A percentile compares a stretch with the other conserved stretches of the same genome.
phyloP scores from a whole-genome alignment of 2,797 vertebrate species.

The Lepilemur ruficaudatus region DNA sequence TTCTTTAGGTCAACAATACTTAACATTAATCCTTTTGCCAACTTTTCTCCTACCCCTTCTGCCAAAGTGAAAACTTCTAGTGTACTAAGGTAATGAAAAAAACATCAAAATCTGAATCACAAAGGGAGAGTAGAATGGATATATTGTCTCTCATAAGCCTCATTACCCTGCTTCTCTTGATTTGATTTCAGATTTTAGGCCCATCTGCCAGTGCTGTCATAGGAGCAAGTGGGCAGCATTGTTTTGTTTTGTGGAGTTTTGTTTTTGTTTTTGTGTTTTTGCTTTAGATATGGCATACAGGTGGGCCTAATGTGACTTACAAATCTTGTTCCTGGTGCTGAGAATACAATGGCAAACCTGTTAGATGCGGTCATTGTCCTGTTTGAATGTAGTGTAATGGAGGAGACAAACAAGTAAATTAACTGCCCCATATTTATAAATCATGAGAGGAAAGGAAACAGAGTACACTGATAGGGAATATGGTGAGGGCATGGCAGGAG shows the following conservation, averaged over 20 bases:
- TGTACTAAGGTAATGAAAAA: background rate
- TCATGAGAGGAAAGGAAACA: background rate
- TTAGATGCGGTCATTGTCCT: background rate
- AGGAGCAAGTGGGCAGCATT: background rate
- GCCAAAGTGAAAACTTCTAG: background rate
- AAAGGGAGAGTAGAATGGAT: background rate
- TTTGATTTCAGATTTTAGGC: background rate
- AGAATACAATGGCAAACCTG: background rate
- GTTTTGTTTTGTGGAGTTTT: too few species aligned
- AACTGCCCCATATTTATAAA: background rate
- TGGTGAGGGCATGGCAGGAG: background rate
- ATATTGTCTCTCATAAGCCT: background rate
- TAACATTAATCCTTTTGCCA: background rate
- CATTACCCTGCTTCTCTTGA: background rate
- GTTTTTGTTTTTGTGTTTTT: background rate
- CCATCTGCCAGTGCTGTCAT: background rate
- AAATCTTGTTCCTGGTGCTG: background rate
- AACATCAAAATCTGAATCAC: background rate
- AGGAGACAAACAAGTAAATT: background rate
- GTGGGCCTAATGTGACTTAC: background rate
- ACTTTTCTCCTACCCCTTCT: background rate
- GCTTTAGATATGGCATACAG: background rate
- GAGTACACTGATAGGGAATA: background rate
- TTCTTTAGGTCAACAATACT: background rate
- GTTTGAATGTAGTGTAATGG: background rate